Conservation (phyloP, 2,113 vertebrate species). For the Phalacrocorax carbo region DNA sequence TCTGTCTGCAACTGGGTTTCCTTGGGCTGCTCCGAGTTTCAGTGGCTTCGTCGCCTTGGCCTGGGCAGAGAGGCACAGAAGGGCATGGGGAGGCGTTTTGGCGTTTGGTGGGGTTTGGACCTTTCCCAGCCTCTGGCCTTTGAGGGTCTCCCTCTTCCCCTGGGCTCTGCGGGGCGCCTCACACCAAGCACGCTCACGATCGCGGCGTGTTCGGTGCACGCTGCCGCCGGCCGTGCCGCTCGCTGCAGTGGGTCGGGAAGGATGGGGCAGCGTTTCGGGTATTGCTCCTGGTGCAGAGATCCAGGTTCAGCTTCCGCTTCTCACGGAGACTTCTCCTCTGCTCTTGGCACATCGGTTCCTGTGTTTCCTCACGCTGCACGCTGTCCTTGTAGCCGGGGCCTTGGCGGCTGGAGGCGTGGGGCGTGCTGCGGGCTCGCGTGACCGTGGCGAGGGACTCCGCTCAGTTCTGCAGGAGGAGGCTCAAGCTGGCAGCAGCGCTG, state of each 20-base stretch:
- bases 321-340: background rate
- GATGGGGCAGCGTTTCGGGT: background rate
- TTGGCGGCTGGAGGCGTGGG: background rate
- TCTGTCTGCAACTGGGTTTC: background rate
- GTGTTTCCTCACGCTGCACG: background rate
- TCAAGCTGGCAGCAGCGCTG: background rate
- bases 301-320: background rate
- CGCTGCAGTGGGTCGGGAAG: background rate
- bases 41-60: accelerated
- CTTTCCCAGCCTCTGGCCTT: background rate
- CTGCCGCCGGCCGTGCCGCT: background rate
- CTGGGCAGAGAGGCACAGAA: background rate
- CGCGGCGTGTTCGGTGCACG: accelerated
- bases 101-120: background rate
- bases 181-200: accelerated
- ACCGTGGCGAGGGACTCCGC: background rate
- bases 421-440: background rate
- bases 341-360: background rate
- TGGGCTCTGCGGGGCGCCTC: background rate
- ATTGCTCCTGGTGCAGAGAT: background rate
- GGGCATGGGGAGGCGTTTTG: background rate
- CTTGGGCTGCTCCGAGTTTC: background rate
- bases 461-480: background rate
- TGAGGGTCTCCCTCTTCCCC: background rate
- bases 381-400: too few relatives aligned